Base-by-base conservation (phyloP, 2,797 vertebrate species). In the Diplodus sargus region DNA sequence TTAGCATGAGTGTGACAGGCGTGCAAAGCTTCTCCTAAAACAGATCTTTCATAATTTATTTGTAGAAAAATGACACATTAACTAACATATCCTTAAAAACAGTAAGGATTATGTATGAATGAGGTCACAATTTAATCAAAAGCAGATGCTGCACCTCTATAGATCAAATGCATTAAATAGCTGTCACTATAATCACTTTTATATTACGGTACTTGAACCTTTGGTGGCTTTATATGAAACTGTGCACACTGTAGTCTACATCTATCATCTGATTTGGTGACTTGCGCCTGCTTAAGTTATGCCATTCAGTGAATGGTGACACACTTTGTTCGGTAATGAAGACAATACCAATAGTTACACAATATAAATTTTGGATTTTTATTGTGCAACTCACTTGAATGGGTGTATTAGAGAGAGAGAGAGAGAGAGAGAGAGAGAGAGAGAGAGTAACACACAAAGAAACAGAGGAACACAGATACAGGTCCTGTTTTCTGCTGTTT, bases 131-230 rank as follows among this genome's bases (percentile, higher is more conserved):
- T 70, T 59, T 74, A 70, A 70, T 84, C 22, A 73, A 57, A 82
- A 53, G 63, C 75, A 70, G 54, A 75, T 3, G 70, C 58, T 39
- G 53, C 30, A 63, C 30, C 22, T 30, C 34, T 78, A 57, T 62
- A 53, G 65, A 82, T 76, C 56, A 82, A 39, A 78, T 20, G 1
- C 43, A 57, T 77, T 67, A 73, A 69, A 62, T 62, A 71, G 69
- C 64, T 79, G 76, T 85, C 85, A 76, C 5, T 20, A 42, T 62
- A 64, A 71, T 85, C 58, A 53, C 34, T 61, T 78, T 83, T 23
- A 66, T 74, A 66, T 76, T 39, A 68, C 1, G 0, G 10, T 20
- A 57, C 76, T 80, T 84, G 67, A 83, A 76, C 62, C 49, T 75
- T 75, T 71, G 20, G 73, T 70, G 42, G 49, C 48, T 77, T 68